These are phyloP conservation scores for Brachyopa scutellaris DNA, from an alignment of 2,888 invertebrate genomes.

Conservation along the genomic window DNA sequence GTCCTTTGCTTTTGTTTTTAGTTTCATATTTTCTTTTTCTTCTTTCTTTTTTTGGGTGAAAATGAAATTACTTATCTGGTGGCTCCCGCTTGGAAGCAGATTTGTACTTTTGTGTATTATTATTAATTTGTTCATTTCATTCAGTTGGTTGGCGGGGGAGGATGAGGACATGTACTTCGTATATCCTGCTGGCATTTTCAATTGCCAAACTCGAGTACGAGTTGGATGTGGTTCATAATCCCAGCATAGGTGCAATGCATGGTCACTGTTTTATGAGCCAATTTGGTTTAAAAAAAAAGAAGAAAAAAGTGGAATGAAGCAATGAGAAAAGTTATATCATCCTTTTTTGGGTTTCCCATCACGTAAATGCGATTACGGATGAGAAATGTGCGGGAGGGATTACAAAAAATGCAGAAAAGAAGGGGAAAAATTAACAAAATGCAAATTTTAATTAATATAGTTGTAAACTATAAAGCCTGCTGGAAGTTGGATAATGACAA, in stretches of 20 bases:
- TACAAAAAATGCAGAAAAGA: neutral
- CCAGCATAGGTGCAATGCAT: conserved; percentile 62
- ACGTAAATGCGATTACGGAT: conserved; percentile 71
- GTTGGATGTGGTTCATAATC: conserved; percentile 62
- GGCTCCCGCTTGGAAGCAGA: conserved; percentile 52
- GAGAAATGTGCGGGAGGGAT: conserved; percentile 56
- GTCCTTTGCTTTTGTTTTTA: no score
- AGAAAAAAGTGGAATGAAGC: neutral
- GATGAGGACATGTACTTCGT: neutral
- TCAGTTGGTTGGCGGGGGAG: neutral
- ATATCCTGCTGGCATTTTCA: conserved; percentile 46
- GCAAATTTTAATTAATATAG: conserved; percentile 72
- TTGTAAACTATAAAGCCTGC: conserved; percentile 58
- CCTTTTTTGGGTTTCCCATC: conserved; percentile 43
- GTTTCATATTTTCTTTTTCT: neutral
- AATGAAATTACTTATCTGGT: conserved; percentile 69
- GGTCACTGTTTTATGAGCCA: conserved; percentile 55
- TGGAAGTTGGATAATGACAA: conserved; percentile 13
- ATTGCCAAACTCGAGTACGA: conserved; percentile 68
- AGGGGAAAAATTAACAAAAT: conserved; percentile 61
- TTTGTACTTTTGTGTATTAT: conserved; percentile 68
- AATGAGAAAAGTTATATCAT: conserved; percentile 45
- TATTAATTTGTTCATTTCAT: conserved; percentile 69
- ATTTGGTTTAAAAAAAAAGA: conserved; percentile 33
- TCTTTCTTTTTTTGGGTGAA: conserved; percentile 2